phyloP scores from a whole-genome alignment of 2,888 invertebrate genomes.

The Melikaiella ostensackeni region DNA sequence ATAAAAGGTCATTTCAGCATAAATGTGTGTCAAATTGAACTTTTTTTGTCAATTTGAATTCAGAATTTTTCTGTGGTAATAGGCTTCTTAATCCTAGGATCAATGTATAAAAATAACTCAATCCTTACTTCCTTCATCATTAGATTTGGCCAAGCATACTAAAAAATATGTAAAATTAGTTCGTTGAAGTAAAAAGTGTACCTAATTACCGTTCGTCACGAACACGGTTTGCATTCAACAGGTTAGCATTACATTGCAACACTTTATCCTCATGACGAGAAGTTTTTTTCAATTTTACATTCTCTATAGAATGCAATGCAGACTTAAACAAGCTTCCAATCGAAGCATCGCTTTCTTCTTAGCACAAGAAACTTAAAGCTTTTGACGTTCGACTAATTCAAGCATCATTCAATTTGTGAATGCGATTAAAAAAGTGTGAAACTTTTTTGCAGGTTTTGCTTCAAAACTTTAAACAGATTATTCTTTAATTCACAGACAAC shows the following conservation, averaged over 20 bases:
- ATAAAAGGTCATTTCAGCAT: too few relatives aligned
- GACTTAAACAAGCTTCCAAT: neutral
- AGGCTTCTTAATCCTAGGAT: too few relatives aligned
- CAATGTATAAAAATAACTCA: too few relatives aligned
- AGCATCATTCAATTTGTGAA: neutral
- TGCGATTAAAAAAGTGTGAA: neutral
- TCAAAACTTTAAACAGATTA: neutral
- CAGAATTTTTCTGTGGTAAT: too few relatives aligned
- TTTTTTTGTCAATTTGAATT: too few relatives aligned
- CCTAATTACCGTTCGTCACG: constrained; percentile 76
- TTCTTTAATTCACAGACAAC: neutral
- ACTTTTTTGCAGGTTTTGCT: neutral
- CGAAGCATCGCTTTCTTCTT: neutral
- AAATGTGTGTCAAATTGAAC: too few relatives aligned
- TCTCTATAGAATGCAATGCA: neutral
- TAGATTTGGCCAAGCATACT: too few relatives aligned
- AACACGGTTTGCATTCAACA: constrained; percentile 74
- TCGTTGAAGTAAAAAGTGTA: constrained; percentile 67
- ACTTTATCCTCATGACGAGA: constrained; percentile 71
- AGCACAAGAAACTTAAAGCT: neutral
- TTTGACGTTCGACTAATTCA: neutral
- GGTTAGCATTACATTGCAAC: constrained; percentile 74
- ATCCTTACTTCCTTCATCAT: too few relatives aligned
- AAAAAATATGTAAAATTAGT: neutral
- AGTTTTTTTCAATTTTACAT: neutral